Percentiles rank a stretch among this genome's conserved stretches.
phyloP scores from a whole-genome alignment of 2,797 vertebrate genomes.

The Uromys caudimaculatus region DNA sequence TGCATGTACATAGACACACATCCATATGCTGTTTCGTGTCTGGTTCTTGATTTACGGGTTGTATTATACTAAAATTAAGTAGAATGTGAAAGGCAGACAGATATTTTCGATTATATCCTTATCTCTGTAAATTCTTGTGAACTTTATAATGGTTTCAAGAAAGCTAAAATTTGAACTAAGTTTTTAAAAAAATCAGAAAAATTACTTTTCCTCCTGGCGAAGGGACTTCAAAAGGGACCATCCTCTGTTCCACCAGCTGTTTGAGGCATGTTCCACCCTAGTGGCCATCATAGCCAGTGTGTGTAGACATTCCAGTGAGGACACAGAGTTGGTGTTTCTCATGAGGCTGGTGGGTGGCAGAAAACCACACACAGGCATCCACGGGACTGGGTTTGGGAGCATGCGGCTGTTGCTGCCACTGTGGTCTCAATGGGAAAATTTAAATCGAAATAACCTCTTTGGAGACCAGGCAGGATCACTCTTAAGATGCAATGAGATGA shows the following conservation, averaged over 20 bases:
- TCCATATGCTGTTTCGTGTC: no score
- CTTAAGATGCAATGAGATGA: neutral
- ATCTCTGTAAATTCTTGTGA: neutral
- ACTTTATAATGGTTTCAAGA: neutral
- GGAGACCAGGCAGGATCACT: neutral
- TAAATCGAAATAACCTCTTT: neutral
- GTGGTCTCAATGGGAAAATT: neutral
- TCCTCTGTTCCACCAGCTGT: neutral
- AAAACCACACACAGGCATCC: neutral
- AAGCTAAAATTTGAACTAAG: slow-evolving; percentile 7
- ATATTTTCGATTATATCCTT: neutral
- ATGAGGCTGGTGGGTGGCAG: neutral
- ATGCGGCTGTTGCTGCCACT: neutral
- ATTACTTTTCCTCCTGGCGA: neutral
- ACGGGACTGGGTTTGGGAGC: neutral
- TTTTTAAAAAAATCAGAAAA: neutral
- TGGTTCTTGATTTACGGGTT: neutral
- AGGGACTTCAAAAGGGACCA: neutral
- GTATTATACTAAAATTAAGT: neutral
- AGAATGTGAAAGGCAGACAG: neutral
- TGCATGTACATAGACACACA: neutral
- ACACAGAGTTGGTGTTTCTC: neutral
- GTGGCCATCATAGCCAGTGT: neutral
- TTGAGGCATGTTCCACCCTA: neutral
- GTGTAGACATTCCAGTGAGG: neutral